Conservation (phyloP, 2,797 vertebrate genomes). For the Brachyalestes nurse region DNA sequence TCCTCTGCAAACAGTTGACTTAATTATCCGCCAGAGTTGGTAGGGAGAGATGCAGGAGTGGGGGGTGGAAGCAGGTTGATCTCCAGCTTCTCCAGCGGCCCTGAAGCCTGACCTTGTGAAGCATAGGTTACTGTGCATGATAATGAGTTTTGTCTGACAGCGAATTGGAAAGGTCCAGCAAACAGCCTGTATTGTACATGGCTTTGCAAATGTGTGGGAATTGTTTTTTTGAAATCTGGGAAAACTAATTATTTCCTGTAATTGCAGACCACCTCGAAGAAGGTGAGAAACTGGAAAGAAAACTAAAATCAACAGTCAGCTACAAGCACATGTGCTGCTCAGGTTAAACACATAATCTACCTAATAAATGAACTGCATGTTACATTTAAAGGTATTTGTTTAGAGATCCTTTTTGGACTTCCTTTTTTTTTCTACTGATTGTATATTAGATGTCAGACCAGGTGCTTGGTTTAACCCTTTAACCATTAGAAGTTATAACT, state of each 20-base stretch:
- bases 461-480: too few relatives aligned
- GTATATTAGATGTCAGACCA: too few relatives aligned
- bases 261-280: conserved; percentile 43
- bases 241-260: conserved; percentile 59
- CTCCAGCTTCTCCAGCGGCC: conserved; percentile 36
- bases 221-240: conserved; percentile 26
- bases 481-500: too few relatives aligned
- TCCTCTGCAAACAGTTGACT: conserved; percentile 60
- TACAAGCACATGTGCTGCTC: too few relatives aligned
- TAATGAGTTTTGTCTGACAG: conserved; percentile 57
- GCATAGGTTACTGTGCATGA: conserved; percentile 60
- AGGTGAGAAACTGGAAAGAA: conserved; percentile 40
- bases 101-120: conserved; percentile 62
- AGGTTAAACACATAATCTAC: too few relatives aligned
- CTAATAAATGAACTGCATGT: too few relatives aligned
- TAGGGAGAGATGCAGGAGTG: conserved; percentile 17
- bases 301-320: too few relatives aligned
- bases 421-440: too few relatives aligned
- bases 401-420: too few relatives aligned
- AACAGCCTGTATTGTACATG: background rate
- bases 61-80: conserved; percentile 49
- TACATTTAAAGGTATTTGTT: too few relatives aligned
- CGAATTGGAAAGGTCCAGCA: conserved; percentile 17
- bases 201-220: conserved; percentile 8
- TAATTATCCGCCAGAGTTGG: conserved; percentile 57